Conservation (phyloP, 2,797 vertebrate species). For the Lepilemur ruficaudatus region DNA sequence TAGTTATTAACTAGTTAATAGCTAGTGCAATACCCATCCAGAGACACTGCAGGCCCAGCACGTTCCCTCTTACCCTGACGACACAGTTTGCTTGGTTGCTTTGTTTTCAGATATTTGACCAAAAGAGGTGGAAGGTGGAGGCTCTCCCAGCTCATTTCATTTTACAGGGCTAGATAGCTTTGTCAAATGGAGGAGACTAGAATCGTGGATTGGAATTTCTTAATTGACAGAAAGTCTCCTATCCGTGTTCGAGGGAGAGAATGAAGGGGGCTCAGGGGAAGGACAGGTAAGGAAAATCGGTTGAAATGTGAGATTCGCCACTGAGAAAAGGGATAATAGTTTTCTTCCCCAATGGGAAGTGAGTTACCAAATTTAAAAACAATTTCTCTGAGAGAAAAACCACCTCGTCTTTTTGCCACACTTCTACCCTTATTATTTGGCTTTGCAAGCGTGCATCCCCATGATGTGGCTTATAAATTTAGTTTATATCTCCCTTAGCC, state of each 20-base stretch:
- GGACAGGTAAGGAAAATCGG: not conserved
- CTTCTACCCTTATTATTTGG: slow-evolving; percentile 1
- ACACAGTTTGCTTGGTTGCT: not conserved
- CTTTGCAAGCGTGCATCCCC: slow-evolving; percentile 48
- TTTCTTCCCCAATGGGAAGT: not conserved
- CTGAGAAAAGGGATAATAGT: not conserved
- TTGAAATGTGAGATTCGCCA: slow-evolving; percentile 2
- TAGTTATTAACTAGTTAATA: too few relatives aligned
- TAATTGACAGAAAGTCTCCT: not conserved
- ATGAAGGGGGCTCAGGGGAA: not conserved
- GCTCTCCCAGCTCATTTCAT: not conserved
- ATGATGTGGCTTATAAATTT: slow-evolving; percentile 61
- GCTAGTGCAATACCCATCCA: not conserved
- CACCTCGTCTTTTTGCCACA: not conserved
- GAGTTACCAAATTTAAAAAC: not conserved
- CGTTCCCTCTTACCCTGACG: not conserved
- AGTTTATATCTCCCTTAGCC: slow-evolving; percentile 44
- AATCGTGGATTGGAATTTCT: not conserved
- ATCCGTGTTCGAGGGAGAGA: not conserved
- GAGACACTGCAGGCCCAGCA: not conserved
- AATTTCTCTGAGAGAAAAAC: slow-evolving; percentile 33
- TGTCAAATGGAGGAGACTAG: not conserved
- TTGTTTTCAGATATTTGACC: not conserved
- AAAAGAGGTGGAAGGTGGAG: not conserved
- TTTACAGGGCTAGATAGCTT: not conserved